Evolutionary conservation across 2,888 invertebrate genomes (phyloP).

Genomic region (Sylvicola cinctus): DNA sequence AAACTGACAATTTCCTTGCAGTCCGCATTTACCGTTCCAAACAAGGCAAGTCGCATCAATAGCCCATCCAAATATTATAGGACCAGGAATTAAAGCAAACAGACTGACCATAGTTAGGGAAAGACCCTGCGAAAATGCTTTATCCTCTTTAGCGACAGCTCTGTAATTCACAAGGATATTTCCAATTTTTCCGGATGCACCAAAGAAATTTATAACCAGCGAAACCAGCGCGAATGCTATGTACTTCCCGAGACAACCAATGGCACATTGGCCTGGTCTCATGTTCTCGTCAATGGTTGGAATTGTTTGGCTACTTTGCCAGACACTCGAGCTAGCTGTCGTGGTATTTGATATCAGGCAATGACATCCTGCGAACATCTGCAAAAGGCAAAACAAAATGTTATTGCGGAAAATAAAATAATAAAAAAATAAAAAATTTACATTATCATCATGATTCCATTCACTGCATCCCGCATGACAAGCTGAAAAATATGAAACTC

Average conservation of each 20-base stretch:
- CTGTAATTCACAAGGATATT: conserved; percentile 39
- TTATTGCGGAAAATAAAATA: too few relatives aligned
- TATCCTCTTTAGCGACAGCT: conserved; percentile 36
- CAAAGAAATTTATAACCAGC: conserved; percentile 33
- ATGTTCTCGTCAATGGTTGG: conserved; percentile 10
- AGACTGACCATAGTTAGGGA: conserved; percentile 37
- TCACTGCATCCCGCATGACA: conserved; percentile 48
- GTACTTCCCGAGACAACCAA: conserved; percentile 27
- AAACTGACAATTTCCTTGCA: conserved; percentile 41
- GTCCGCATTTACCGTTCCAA: conserved; percentile 42
- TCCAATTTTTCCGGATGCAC: conserved; percentile 42
- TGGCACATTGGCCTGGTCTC: conserved; percentile 26
- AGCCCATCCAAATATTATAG: conserved; percentile 40
- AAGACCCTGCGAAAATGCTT: conserved; percentile 42
- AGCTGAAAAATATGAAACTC: conserved; percentile 43
- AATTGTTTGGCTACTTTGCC: not conserved
- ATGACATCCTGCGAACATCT: too few relatives aligned
- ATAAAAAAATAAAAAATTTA: too few relatives aligned
- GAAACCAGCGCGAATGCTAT: conserved; percentile 29
- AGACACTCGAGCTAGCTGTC: too few relatives aligned
- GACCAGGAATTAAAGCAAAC: conserved; percentile 45
- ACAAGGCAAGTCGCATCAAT: conserved; percentile 43
- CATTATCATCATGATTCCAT: conserved; percentile 5
- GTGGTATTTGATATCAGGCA: not conserved
- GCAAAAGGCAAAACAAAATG: too few relatives aligned